These are phyloP conservation scores for Andrena fulva DNA, from an alignment of 2,888 invertebrate genomes.

Conservation along the genomic window DNA sequence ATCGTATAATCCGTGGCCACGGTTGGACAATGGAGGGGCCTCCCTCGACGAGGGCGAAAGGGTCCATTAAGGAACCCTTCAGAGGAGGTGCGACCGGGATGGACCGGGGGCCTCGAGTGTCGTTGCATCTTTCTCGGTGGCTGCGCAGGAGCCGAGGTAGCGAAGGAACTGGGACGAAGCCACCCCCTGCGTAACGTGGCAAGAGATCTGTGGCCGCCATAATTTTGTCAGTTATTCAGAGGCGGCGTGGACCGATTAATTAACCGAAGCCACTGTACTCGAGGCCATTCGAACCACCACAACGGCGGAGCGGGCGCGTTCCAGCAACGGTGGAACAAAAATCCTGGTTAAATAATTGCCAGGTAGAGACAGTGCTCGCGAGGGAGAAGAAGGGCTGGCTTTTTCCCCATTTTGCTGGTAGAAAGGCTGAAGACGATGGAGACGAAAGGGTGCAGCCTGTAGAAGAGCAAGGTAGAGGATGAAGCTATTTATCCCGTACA, in stretches of 20 bases:
- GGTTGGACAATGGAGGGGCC: slow-evolving; percentile 66
- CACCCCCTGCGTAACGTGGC: not conserved
- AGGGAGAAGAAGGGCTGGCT: slow-evolving; percentile 29
- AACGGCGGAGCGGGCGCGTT: slow-evolving; percentile 4
- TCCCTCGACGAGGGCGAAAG: slow-evolving; percentile 59
- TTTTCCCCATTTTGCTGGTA: slow-evolving; percentile 18
- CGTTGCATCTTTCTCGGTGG: slow-evolving; percentile 11
- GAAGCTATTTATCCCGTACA: slow-evolving; percentile 29
- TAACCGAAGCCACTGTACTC: slow-evolving; percentile 71
- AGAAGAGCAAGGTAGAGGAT: not conserved
- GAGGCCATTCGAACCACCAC: slow-evolving; percentile 56
- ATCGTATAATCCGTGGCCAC: slow-evolving; percentile 69
- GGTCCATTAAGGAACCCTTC: slow-evolving; percentile 75
- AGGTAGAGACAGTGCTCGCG: slow-evolving; percentile 29
- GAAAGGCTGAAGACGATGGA: slow-evolving; percentile 14
- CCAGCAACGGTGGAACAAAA: slow-evolving; percentile 58
- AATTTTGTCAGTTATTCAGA: slow-evolving; percentile 79
- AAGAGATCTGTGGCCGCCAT: slow-evolving; percentile 58
- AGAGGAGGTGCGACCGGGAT: slow-evolving; percentile 63
- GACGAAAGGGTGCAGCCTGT: slow-evolving; percentile 6
- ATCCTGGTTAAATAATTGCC: slow-evolving; percentile 76
- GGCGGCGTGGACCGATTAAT: slow-evolving; percentile 74
- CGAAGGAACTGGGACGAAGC: slow-evolving; percentile 54
- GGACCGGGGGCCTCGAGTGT: slow-evolving; percentile 54
- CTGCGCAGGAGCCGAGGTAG: slow-evolving; percentile 25